Conservation (phyloP, 2,113 vertebrate species). For the Archocentrus centrarchus region DNA sequence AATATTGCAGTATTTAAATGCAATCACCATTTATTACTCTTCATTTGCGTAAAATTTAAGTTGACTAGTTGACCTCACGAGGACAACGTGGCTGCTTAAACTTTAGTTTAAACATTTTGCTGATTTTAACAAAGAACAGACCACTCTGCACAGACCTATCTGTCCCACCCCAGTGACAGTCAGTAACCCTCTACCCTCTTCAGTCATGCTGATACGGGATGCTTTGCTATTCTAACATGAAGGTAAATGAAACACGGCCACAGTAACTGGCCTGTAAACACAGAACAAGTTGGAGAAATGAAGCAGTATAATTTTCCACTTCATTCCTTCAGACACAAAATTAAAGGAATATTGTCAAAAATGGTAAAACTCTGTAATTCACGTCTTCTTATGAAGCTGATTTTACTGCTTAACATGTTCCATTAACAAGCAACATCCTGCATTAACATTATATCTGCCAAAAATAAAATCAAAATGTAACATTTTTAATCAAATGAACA, state of each 20-base stretch:
- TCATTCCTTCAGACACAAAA: not conserved
- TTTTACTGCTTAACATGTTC: not conserved
- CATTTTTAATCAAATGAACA: not conserved
- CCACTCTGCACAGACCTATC: not conserved
- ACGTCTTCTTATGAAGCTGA: not conserved
- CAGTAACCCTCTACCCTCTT: not conserved
- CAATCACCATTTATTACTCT: not conserved
- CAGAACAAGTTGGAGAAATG: not conserved
- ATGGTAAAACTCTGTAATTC: not conserved
- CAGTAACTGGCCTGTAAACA: not conserved
- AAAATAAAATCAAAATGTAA: not conserved
- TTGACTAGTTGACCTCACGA: not conserved
- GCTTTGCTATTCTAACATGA: not conserved
- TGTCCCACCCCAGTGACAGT: not conserved
- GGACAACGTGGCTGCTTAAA: not conserved
- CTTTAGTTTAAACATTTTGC: not conserved
- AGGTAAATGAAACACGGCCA: not conserved
- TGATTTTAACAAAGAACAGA: not conserved
- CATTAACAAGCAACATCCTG: not conserved
- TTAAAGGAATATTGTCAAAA: not conserved
- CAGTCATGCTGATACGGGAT: not conserved
- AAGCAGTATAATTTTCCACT: not conserved
- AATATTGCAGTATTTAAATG: not conserved
- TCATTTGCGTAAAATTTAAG: not conserved
- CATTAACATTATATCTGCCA: not conserved